Base-by-base conservation (phyloP, 2,113 vertebrate genomes). In the Salvelinus fontinalis region DNA sequence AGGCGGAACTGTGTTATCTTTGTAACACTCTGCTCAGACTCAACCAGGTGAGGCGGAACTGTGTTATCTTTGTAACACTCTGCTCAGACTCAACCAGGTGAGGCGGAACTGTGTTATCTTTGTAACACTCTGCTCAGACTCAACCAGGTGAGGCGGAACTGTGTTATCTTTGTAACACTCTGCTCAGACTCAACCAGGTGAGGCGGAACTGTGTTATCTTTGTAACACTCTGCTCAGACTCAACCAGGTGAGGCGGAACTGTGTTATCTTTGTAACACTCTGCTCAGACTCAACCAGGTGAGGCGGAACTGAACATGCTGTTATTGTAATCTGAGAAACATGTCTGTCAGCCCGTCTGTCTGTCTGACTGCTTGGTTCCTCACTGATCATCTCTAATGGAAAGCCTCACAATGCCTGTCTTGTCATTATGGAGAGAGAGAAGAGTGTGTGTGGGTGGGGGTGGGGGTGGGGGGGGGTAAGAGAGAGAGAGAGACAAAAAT, bases 361-460 rank as follows among this genome's bases (percentile, higher is more conserved):
- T 51, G 49, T 34, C 31, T 34, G 31, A 6, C 31, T 34, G 31
- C 1, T 60, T 60, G 18, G n/a, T n/a, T 60, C 6, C 49, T 51
- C 49, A 3, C 49, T 14, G 49, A 51, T 51, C 11, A 14, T 74
- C 76, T 75, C 73, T 74, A 73, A 31, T 75, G 76, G 70, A 81
- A 81, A 71, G 70, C 66, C 9, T 68, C 34, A 64, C 75, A 44
- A 62, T 65, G 70, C 70, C n/a, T 22, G 57, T 65, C 34, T 18
- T 39, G 66, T 70, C 67, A 81, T 74, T 66, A 69, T 70, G 73
- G 66, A 66, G 66, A 72, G 67, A 44, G 14, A 57, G 2, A 51
- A 65, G 70, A 60, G 51, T 2, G 26, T 54, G 60, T 62, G 34
- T 5, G 31, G 5, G 31, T 5, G 31, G 5, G 5, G n/a, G n/a